Evolutionary conservation across 2,797 vertebrate genomes (phyloP).

Genomic region (Sebastes nivosus): DNA sequence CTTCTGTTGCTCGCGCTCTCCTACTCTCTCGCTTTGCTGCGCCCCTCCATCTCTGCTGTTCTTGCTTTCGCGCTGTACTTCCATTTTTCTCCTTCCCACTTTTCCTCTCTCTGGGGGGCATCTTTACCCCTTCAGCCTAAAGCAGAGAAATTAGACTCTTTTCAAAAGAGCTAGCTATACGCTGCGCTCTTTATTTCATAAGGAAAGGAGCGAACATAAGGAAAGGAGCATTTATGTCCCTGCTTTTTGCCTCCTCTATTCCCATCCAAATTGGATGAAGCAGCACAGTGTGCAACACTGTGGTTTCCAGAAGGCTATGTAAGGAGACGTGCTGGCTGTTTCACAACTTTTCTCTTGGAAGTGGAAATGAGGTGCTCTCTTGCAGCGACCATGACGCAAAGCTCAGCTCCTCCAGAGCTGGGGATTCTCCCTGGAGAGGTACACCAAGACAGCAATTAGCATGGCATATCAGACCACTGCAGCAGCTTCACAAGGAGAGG

Average conservation of each 20-base stretch:
- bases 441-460: conserved; percentile 81
- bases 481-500: conserved; percentile 62
- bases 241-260: conserved; percentile 52
- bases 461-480: conserved; percentile 69
- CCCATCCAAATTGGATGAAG: conserved; percentile 76
- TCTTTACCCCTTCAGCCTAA: conserved; percentile 39
- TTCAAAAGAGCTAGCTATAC: conserved; percentile 32
- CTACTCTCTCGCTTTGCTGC: conserved; percentile 46
- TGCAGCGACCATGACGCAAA: conserved; percentile 68
- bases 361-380: conserved; percentile 81
- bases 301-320: conserved; percentile 59
- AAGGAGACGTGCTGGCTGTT: conserved; percentile 62
- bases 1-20: conserved; percentile 45
- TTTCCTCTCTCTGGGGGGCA: conserved; percentile 52
- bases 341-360: conserved; percentile 77
- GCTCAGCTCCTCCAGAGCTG: conserved; percentile 66
- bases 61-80: conserved; percentile 39
- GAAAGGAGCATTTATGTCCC: conserved; percentile 42
- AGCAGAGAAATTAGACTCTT: conserved; percentile 44
- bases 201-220: conserved; percentile 29
- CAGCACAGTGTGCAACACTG: conserved; percentile 53
- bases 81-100: conserved; percentile 41
- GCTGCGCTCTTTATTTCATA: background rate
- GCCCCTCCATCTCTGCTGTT: conserved; percentile 43
- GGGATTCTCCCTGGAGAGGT: conserved; percentile 75